Conservation (phyloP, 2,113 vertebrate species). For the Egretta garzetta region DNA sequence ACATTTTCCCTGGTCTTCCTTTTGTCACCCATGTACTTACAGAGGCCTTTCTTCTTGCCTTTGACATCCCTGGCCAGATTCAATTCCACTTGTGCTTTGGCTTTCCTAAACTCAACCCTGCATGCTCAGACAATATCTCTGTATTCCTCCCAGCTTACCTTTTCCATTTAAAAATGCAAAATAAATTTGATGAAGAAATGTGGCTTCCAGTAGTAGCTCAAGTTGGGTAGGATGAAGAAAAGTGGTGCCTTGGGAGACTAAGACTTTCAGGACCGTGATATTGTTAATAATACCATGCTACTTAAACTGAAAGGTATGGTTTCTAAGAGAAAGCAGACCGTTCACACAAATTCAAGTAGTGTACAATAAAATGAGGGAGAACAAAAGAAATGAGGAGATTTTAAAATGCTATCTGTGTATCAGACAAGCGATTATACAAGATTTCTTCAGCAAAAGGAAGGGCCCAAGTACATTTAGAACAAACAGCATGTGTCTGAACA, state of each 20-base stretch:
- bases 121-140: neutral
- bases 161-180: neutral
- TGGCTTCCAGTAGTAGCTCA: neutral
- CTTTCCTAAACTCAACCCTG: neutral
- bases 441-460: neutral
- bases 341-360: neutral
- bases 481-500: neutral
- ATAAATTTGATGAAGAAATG: neutral
- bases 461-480: neutral
- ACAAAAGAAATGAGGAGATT: neutral
- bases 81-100: neutral
- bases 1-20: neutral
- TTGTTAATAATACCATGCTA: neutral
- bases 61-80: neutral
- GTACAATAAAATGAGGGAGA: neutral
- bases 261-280: neutral
- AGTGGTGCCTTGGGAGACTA: neutral
- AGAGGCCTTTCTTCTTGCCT: neutral
- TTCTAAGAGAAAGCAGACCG: neutral
- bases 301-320: neutral
- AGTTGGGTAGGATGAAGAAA: neutral
- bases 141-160: rapidly evolving
- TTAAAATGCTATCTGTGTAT: neutral
- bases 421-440: neutral
- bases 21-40: neutral